Percentiles rank a stretch among this genome's conserved stretches.
Conservation (phyloP, 2,113 vertebrate genomes). For the Kryptolebias marmoratus region DNA sequence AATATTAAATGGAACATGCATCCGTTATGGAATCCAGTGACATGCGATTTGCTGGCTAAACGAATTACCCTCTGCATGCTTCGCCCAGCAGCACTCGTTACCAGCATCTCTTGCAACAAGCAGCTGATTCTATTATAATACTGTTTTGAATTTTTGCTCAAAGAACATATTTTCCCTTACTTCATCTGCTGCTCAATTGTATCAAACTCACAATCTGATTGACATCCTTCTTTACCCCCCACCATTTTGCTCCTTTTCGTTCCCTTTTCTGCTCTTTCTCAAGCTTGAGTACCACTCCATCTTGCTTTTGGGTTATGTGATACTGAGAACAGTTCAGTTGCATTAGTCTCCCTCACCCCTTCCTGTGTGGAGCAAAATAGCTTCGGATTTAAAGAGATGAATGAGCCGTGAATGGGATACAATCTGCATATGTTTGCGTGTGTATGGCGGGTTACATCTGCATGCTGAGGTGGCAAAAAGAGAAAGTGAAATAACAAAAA, state of each 20-base stretch:
- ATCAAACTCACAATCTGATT: conserved; percentile 1
- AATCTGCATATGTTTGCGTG: not conserved
- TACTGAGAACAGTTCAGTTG: conserved; percentile 62
- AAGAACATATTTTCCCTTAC: conserved; percentile 27
- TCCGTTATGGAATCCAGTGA: conserved; percentile 58
- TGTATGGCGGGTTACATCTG: not conserved
- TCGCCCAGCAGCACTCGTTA: conserved; percentile 38
- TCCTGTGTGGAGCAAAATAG: conserved; percentile 41
- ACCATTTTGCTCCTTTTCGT: not conserved
- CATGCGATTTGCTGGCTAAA: conserved; percentile 47
- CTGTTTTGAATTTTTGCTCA: conserved; percentile 35
- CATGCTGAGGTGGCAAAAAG: too few relatives aligned
- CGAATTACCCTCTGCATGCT: conserved; percentile 49
- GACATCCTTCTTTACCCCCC: not conserved
- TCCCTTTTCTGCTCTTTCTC: conserved; percentile 5
- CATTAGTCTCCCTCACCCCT: conserved; percentile 27
- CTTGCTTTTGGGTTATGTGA: conserved; percentile 47
- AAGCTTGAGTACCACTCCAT: conserved; percentile 5
- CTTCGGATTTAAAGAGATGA: conserved; percentile 42
- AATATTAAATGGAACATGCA: conserved; percentile 37
- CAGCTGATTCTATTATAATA: conserved; percentile 28
- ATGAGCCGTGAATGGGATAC: conserved; percentile 6
- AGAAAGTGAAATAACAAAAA: too few relatives aligned
- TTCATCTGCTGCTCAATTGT: conserved; percentile 8
- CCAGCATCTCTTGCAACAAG: conserved; percentile 26